phyloP scores from a whole-genome alignment of 2,888 invertebrate genomes.

The Hydrotaea diabolus region DNA sequence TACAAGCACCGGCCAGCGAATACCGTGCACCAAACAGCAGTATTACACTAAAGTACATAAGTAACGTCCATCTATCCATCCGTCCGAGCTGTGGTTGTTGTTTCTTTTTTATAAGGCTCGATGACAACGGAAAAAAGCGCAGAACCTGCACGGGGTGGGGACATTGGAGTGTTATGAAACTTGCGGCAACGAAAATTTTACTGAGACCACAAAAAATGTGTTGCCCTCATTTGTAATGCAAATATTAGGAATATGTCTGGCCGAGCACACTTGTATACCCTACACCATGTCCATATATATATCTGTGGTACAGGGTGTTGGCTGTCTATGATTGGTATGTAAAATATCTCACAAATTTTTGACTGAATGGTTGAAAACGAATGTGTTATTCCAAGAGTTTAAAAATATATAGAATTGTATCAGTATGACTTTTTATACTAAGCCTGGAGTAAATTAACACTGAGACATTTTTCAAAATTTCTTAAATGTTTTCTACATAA shows the following conservation, averaged over 20 bases:
- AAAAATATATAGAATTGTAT: too few species aligned
- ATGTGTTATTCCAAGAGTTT: too few species aligned
- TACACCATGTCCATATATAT: too few species aligned
- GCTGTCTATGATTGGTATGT: too few species aligned
- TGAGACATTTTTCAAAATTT: too few species aligned
- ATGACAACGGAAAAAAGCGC: background rate
- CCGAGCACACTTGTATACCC: too few species aligned
- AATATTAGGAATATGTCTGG: constrained; percentile 24
- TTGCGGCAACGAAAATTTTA: background rate
- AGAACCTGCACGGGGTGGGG: background rate
- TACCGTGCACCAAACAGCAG: background rate
- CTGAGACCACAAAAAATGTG: constrained; percentile 13
- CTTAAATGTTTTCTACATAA: too few species aligned
- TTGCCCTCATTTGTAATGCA: constrained; percentile 58
- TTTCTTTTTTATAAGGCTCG: background rate
- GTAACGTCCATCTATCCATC: constrained; percentile 6
- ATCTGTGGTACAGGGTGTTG: too few species aligned
- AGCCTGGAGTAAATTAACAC: too few species aligned
- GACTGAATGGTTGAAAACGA: too few species aligned
- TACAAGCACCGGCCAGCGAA: background rate
- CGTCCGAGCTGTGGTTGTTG: background rate
- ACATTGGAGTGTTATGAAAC: background rate
- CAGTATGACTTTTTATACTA: too few species aligned
- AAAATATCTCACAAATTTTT: too few species aligned
- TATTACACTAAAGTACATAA: background rate